Evolutionary conservation across 2,797 vertebrate genomes (phyloP).

Genomic region (Choloepus didactylus): DNA sequence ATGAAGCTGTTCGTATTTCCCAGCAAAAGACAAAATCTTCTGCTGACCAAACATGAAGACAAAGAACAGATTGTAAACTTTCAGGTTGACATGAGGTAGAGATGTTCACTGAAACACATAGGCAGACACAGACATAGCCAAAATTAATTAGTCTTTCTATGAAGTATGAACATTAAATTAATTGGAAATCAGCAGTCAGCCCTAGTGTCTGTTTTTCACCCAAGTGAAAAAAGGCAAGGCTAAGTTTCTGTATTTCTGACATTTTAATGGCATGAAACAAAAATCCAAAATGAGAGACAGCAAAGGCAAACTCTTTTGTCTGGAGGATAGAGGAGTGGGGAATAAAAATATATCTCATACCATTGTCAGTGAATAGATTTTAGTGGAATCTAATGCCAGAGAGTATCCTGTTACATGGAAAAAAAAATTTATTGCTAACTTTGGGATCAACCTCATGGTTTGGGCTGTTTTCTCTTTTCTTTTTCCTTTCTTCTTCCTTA

Average conservation of each 20-base stretch:
- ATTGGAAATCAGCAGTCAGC: constrained; percentile 47
- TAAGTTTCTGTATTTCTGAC: constrained; percentile 51
- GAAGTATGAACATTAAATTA: constrained; percentile 62
- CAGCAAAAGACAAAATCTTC: constrained; percentile 4
- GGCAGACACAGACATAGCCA: background rate
- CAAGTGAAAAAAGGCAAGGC: constrained; percentile 7
- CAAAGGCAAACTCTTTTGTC: constrained; percentile 57
- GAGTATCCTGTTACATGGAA: constrained; percentile 47
- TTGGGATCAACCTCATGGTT: constrained; percentile 28
- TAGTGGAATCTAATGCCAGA: constrained; percentile 9
- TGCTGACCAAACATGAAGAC: background rate
- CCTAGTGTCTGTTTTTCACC: constrained; percentile 60
- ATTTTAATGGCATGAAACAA: constrained; percentile 69
- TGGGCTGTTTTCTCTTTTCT: background rate
- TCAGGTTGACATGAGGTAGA: background rate
- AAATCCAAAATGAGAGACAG: constrained; percentile 61
- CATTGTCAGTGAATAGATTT: constrained; percentile 57
- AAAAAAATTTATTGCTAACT: background rate
- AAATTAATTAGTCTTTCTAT: constrained; percentile 49
- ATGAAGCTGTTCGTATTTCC: constrained; percentile 49
- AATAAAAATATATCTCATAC: constrained; percentile 37
- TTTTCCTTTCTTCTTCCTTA: background rate
- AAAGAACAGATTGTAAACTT: constrained; percentile 32
- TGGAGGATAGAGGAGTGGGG: background rate
- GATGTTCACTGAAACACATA: background rate